Base-by-base conservation (phyloP, 53 echinoderm and acorn worm genomes). In the Apostichopus leukothele region DNA sequence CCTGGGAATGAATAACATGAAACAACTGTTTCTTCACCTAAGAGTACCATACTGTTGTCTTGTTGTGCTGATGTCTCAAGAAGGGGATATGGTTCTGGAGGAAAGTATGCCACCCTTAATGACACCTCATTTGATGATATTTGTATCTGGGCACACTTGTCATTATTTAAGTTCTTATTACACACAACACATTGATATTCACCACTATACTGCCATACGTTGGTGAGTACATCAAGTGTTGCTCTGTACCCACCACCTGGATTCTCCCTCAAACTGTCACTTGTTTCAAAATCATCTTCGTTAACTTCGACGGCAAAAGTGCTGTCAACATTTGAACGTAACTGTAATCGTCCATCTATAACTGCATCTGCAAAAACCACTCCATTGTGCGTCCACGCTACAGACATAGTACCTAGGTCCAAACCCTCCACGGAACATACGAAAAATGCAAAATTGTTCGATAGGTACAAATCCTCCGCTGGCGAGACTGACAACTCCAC, bases 31-130 rank as follows among this genome's bases (percentile, higher is more conserved):
- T 85, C 85, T 8, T 10, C 22, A 3, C 22, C 81, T 18, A 81
- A n/a, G 71, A 71, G 6, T 18, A 53, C 13, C 9, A 14, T 57
- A 14, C 50, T 39, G 13, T 25, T 50, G 16, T 5, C 67, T 39
- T 26, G 27, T 7, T 13, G 9, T 50, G 85, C 5, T 11, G 85
- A 9, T 13, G 27, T 85, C 50, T 85, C 85, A 9, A 85, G 11
- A 16, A 23, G 67, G 4, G 85, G 85, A 67, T 85, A 85, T 50
- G 68, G 85, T 63, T 85, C 85, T 39, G 85, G 85, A 5, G 85
- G 85, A 19, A 85, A 85, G 67, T 85, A 85, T n/a, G 23, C 60
- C 6, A 85, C 13, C 5, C 67, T 67, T 27, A 67, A 66, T 67
- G 22, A 0, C 5, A 63, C 27, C 1, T 1, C 50, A 67, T 26